These are phyloP conservation scores for Natator depressus DNA, from an alignment of 2,113 vertebrate genomes.

Conservation along the genomic window DNA sequence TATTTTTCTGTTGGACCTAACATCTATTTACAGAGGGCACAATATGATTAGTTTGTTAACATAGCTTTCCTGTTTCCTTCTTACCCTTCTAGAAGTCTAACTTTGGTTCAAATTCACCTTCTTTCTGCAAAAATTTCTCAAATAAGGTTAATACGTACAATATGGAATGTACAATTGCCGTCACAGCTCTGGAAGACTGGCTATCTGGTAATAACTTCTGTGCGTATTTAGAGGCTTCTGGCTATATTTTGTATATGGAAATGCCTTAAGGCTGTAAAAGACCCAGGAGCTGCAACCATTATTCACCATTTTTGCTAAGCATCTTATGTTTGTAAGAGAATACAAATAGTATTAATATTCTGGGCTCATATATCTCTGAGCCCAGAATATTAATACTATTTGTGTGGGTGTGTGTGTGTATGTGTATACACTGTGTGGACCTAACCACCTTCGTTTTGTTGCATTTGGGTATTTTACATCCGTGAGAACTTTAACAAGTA, in stretches of 20 bases:
- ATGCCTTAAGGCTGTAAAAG: background rate
- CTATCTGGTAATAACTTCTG: background rate
- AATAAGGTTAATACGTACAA: background rate
- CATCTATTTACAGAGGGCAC: background rate
- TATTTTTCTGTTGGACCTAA: background rate
- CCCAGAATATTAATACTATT: too few species aligned
- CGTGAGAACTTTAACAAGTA: background rate
- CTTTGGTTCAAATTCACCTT: background rate
- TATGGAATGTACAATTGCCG: background rate
- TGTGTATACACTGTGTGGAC: too few species aligned
- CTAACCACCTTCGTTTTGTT: background rate
- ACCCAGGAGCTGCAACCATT: background rate
- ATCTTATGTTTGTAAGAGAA: background rate
- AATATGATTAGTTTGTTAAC: background rate
- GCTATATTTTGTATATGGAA: background rate
- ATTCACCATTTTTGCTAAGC: fast-evolving
- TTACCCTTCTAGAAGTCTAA: background rate
- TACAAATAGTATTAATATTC: background rate
- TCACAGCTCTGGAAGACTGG: background rate
- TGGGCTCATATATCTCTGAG: background rate
- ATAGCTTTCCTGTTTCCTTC: background rate
- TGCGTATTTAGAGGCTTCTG: background rate
- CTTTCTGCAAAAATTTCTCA: background rate
- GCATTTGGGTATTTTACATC: background rate
- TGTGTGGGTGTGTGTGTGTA: too few species aligned